Percentiles rank a stretch among this genome's conserved stretches.
Evolutionary conservation across 2,888 invertebrate species (phyloP).

Genomic region (Calameuta pallipes): DNA sequence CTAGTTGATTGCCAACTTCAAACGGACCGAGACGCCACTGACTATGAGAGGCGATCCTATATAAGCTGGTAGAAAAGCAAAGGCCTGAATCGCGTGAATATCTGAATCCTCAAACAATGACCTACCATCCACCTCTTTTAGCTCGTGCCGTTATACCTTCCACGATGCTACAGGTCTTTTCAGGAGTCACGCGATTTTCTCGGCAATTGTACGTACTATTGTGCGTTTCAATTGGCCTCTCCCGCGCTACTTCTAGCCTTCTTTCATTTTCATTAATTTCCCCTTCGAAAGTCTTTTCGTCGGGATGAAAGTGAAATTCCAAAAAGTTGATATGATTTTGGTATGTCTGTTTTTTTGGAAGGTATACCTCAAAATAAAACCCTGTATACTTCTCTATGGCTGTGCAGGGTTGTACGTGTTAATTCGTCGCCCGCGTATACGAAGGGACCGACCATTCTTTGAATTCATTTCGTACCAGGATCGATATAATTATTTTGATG

Average conservation of each 20-base stretch:
- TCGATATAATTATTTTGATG: slow-evolving; percentile 2
- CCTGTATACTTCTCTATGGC: neutral
- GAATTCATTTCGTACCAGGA: neutral
- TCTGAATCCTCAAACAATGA: slow-evolving; percentile 35
- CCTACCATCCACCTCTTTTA: slow-evolving; percentile 3
- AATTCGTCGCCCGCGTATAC: neutral
- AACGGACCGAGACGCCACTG: slow-evolving; percentile 52
- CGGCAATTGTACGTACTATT: neutral
- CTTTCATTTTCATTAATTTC: neutral
- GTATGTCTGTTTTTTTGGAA: neutral
- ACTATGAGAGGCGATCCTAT: slow-evolving; percentile 28
- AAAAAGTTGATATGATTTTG: neutral
- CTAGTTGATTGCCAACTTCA: slow-evolving; percentile 65
- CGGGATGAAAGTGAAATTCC: neutral
- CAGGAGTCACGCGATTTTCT: neutral
- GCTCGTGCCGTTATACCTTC: neutral
- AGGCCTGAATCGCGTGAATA: slow-evolving; percentile 30
- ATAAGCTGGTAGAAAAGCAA: slow-evolving; percentile 34
- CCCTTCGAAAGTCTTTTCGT: neutral
- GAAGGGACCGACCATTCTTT: neutral
- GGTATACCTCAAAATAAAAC: neutral
- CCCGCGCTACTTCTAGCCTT: too few relatives aligned
- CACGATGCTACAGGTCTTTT: neutral
- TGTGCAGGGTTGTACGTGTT: neutral
- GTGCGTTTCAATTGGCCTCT: neutral